Base-by-base conservation (phyloP, 2,888 invertebrate genomes). In the Napeogenes sylphis region DNA sequence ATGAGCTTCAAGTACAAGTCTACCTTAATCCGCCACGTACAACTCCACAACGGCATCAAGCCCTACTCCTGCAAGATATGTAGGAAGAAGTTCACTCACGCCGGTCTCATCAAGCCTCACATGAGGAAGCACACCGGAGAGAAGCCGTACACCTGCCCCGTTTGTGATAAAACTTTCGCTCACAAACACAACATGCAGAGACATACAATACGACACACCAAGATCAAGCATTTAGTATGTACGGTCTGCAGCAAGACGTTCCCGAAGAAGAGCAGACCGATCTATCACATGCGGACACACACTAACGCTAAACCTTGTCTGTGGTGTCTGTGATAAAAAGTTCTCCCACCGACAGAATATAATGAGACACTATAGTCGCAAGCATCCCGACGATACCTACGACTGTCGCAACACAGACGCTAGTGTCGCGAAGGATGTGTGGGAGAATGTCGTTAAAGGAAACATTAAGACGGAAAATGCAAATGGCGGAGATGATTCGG, bases 281-380 rank as follows among this genome's bases (percentile, higher is more conserved):
- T 76, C 8, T 87, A 87, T 14, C 87, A 87, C 35, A 84, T 87
- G 84, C 68, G 77, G 0, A 81, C 75, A 0, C 87, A 87, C 51
- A 75, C 77, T 0, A 80, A 82, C 32, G 82, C 80, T 12, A 85
- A 83, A 8, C 79, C 80, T 87, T 13, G 46, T 73, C 0, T 87
- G 87, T 60, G 70, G 74, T 0, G 64, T 80, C 0, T 87, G 87
- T 55, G 74, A 76, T 0, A 85, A 82, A 60, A 70, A 75, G 21
- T 87, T 87, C 64, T 84, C 86, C 0, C 85, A 87, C 57, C 81
- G 81, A 45, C 85, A 85, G 30, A 87, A 86, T 61, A 79, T 85
- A 0, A 55, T 83, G 0, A 70, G 85, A 0, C 88, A 88, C 70
- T 87, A 85, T 55, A 70, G 70, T 2, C 72, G 80, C 4, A 87